Evolutionary conservation across 2,113 vertebrate genomes (phyloP).

Genomic region (Aphyosemion australe): DNA sequence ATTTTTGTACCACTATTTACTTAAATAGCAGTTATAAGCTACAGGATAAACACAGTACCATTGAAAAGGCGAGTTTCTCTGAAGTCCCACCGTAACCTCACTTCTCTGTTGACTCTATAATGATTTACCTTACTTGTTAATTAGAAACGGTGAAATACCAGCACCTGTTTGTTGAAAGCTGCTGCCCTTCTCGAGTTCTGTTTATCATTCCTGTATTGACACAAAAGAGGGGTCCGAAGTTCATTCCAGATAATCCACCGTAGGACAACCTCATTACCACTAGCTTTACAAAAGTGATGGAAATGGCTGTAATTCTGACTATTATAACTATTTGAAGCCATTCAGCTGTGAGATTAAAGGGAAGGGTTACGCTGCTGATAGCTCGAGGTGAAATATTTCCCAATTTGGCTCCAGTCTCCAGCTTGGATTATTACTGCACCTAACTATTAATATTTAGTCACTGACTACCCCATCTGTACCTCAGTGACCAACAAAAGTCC

Average conservation of each 20-base stretch:
- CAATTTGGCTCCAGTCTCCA: not conserved
- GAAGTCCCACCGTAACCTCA: constrained; percentile 1
- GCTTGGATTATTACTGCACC: constrained; percentile 17
- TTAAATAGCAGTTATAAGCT: constrained; percentile 5
- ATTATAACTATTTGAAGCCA: no score
- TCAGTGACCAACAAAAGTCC: constrained; percentile 23
- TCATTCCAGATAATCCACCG: constrained; percentile 26
- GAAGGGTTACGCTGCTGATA: no score
- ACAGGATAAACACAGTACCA: not conserved
- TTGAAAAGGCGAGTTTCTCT: constrained; percentile 13
- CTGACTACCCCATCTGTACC: constrained; percentile 17
- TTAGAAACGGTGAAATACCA: constrained; percentile 32
- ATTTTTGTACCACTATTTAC: no score
- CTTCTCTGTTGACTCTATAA: constrained; percentile 60
- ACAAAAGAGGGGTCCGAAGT: constrained; percentile 66
- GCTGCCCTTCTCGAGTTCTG: no score
- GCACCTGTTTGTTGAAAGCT: constrained; percentile 60
- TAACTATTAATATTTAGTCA: constrained; percentile 11
- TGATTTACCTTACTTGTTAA: constrained; percentile 75
- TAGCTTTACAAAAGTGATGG: not conserved
- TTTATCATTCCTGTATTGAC: constrained; percentile 33
- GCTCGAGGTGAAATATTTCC: not conserved
- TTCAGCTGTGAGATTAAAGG: no score
- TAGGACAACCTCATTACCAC: not conserved
- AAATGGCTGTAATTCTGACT: not conserved